phyloP scores from a whole-genome alignment of 64 coral and sea anemone genomes.

The Dendrophyllia cribrosa region DNA sequence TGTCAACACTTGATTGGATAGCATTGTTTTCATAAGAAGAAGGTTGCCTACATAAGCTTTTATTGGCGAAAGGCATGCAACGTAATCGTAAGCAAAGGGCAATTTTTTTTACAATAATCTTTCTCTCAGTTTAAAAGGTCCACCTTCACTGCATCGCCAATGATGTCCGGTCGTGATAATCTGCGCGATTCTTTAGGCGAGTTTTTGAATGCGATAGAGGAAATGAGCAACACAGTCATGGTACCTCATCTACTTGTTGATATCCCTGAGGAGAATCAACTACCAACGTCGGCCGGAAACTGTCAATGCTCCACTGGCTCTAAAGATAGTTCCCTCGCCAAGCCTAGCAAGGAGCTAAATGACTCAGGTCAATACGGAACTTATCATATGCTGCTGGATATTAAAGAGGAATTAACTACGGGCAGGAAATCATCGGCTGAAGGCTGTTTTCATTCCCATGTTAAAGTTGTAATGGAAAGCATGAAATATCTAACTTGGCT shows the following conservation, averaged over 20 bases:
- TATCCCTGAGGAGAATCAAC: conserved; percentile 9
- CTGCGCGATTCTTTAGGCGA: conserved; percentile 4
- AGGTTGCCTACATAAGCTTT: too few species aligned
- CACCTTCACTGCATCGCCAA: background rate
- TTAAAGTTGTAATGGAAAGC: conserved; percentile 9
- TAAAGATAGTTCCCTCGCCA: background rate
- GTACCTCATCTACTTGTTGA: conserved; percentile 27
- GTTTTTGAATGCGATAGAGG: conserved; percentile 26
- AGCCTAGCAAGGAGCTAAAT: conserved; percentile 13
- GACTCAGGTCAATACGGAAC: conserved; percentile 28
- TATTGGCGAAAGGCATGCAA: background rate
- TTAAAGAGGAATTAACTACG: conserved; percentile 38
- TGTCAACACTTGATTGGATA: too few species aligned
- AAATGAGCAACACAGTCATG: conserved; percentile 39
- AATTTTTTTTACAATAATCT: background rate
- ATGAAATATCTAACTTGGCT: conserved; percentile 41
- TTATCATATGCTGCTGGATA: conserved; percentile 47
- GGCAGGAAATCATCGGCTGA: conserved; percentile 19
- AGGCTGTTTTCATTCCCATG: conserved; percentile 25
- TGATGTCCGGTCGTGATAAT: background rate
- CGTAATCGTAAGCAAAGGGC: background rate
- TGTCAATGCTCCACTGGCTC: conserved; percentile 3
- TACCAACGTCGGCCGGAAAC: background rate
- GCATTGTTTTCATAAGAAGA: too few species aligned
- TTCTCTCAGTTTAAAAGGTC: too few species aligned